Evolutionary conservation across 92 coral and sea anemone species (phyloP).

Genomic region (Epizoanthus illoricatus): DNA sequence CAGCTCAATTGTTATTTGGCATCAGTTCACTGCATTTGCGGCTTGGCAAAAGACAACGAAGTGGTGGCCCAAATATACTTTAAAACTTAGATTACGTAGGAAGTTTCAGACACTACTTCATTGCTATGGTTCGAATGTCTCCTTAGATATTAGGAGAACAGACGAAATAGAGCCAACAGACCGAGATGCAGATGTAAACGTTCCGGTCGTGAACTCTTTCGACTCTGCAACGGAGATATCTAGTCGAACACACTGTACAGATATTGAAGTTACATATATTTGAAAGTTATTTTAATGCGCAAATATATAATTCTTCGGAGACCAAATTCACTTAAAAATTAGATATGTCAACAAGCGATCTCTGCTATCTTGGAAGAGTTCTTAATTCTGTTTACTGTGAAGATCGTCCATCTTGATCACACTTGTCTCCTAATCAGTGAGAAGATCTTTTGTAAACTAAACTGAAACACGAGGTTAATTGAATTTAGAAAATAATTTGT

Average conservation of each 20-base stretch:
- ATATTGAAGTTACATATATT: too few species aligned
- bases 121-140: neutral
- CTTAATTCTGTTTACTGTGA: constrained; percentile 28
- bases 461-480: constrained; percentile 55
- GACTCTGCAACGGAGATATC: too few species aligned
- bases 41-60: neutral
- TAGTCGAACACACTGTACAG: too few species aligned
- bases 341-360: constrained; percentile 16
- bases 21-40: constrained; percentile 7
- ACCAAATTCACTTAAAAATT: neutral
- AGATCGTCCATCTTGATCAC: constrained; percentile 1
- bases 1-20: neutral
- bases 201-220: too few species aligned
- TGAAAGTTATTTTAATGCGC: too few species aligned
- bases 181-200: too few species aligned
- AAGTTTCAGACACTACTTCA: neutral
- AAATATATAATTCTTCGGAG: too few species aligned
- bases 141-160: neutral
- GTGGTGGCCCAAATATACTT: constrained; percentile 1
- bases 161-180: neutral
- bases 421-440: constrained; percentile 20
- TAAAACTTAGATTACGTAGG: neutral
- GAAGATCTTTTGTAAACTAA: constrained; percentile 38
- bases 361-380: neutral
- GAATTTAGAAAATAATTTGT: constrained; percentile 57